Evolutionary conservation across 2,113 vertebrate genomes (phyloP), one percentile per base, ranked within the genome.

Genomic region (Myiozetetes cayanensis): DNA sequence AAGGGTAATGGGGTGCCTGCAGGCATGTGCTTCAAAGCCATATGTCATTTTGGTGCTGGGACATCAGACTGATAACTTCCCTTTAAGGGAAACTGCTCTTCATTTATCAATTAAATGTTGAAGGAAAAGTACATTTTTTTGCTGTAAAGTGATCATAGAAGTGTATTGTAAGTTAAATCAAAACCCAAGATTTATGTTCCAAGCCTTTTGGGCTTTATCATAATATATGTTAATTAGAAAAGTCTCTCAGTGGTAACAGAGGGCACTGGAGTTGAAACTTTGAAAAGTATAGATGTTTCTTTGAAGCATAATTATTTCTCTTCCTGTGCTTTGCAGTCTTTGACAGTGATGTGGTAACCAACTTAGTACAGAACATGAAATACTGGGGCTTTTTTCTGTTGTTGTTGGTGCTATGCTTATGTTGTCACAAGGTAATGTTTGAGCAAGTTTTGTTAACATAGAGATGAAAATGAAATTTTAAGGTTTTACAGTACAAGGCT

Each of bases 21-120:
- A 95, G 94, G 92, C 88, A 50, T 77, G 87, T 73, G 70, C 74
- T 97, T 67, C 81, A 95, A 91, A 96, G 85, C 76, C 61, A 1
- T 96, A 87, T 95, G 84, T 98, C 94, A 97, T 95, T 95, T 94
- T 79, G 61, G 79, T 86, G 21, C 87, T 96, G 71, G 95, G 87
- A 92, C 84, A 91, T 82, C 58, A 95, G 96, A 89, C 90, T 85
- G 96, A 89, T 95, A 94, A 83, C 89, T 95, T 96, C 37, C 87
- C 88, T 96, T 84, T 76, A 67, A 94, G 88, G 84, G 84, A 93
- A 96, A 92, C 56, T 75, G 73, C 79, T 75, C n/a, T 74, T 92
- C 67, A 94, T 96, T 93, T 92, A 84, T 96, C 91, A 91, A 33
- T 95, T 88, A 88, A 94, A 74, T 79, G 41, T 95, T 25, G 16